Percentiles rank a stretch among this genome's conserved stretches.
These are phyloP conservation scores for Heliconius ismenius DNA, from an alignment of 2,888 invertebrate species.

Conservation along the genomic window DNA sequence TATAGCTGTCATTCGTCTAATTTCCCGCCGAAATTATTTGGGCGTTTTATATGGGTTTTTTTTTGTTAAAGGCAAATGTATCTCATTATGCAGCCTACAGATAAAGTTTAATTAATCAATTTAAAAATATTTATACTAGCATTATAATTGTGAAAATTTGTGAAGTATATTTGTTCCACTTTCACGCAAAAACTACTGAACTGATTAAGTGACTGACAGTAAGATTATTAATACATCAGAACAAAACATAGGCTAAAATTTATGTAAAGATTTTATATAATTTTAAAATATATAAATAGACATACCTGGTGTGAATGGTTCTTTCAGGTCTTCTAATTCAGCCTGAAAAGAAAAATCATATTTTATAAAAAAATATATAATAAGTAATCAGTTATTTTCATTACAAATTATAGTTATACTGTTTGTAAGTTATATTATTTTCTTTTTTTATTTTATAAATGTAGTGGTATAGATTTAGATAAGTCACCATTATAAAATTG, in stretches of 20 bases:
- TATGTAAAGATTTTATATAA: too few relatives aligned
- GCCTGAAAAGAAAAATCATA: conserved; percentile 57
- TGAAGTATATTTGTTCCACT: too few relatives aligned
- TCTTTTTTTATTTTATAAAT: too few relatives aligned
- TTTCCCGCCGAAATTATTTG: conserved; percentile 11
- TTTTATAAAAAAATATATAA: background rate
- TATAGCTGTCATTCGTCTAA: background rate
- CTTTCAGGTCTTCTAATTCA: conserved; percentile 71
- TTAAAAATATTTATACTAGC: background rate
- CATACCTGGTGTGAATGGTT: conserved; percentile 70
- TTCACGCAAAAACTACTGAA: too few relatives aligned
- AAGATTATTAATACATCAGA: too few relatives aligned
- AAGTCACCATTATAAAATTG: background rate
- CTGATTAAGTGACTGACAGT: too few relatives aligned
- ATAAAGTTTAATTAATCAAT: background rate
- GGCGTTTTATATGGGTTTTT: background rate
- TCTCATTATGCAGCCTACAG: background rate
- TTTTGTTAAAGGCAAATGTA: conserved; percentile 4
- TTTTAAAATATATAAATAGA: conserved; percentile 19
- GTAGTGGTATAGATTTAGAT: background rate
- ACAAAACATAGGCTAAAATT: background rate
- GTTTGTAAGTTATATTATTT: too few relatives aligned
- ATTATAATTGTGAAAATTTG: too few relatives aligned
- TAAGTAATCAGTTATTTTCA: background rate
- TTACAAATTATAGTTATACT: background rate